Percentiles rank a stretch among this genome's conserved stretches.
These are phyloP conservation scores for Dufourea novaeangliae DNA, from an alignment of 1,140 invertebrate genomes.

Conservation along the genomic window DNA sequence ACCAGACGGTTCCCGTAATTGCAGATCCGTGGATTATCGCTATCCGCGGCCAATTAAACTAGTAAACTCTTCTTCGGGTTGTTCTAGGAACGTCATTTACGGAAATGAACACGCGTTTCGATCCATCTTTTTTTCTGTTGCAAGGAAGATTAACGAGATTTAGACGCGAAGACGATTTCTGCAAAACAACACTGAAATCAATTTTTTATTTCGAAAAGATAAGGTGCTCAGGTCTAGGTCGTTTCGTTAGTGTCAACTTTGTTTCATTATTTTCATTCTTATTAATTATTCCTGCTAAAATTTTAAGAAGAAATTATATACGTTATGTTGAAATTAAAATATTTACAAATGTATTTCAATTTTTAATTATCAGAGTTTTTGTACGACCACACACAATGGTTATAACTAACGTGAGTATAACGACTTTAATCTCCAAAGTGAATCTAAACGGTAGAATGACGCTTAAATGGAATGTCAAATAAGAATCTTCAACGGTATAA, in stretches of 20 bases:
- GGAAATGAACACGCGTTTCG: neutral
- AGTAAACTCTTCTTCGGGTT: conserved; percentile 3
- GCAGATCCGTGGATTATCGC: conserved; percentile 11
- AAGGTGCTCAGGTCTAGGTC: too few species aligned
- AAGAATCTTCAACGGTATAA: neutral
- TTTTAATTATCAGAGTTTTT: neutral
- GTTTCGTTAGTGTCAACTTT: neutral
- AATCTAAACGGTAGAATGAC: neutral
- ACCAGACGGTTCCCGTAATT: neutral
- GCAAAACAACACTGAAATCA: neutral
- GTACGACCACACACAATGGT: neutral
- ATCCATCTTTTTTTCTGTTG: neutral
- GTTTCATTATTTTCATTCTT: neutral
- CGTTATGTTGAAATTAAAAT: neutral
- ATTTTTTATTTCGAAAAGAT: too few species aligned
- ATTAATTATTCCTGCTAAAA: too few species aligned
- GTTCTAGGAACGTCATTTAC: conserved; percentile 7
- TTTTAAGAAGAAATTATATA: neutral
- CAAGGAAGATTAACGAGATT: neutral
- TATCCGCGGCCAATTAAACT: conserved; percentile 7
- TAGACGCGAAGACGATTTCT: neutral
- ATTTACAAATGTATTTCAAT: neutral
- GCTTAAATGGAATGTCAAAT: neutral
- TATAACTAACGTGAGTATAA: neutral
- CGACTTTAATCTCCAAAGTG: neutral